Percentiles rank a stretch among this genome's conserved stretches.
These are phyloP conservation scores for Chinchilla lanigera DNA, from an alignment of 2,113 vertebrate species.

Conservation along the genomic window DNA sequence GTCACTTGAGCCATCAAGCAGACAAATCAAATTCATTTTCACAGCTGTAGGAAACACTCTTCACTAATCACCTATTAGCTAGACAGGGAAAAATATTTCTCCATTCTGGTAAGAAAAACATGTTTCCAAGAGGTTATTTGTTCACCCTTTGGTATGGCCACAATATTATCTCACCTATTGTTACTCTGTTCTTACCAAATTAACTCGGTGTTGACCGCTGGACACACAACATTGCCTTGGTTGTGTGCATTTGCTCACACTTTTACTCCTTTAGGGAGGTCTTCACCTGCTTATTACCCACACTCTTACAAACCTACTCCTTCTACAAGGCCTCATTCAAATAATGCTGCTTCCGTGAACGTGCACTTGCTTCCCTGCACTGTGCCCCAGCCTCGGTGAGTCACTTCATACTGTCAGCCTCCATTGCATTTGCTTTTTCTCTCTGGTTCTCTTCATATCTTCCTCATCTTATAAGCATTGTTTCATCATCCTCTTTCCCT, in stretches of 20 bases:
- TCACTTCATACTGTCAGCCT: neutral
- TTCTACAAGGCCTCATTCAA: neutral
- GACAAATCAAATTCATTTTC: slow-evolving; percentile 50
- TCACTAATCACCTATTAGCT: neutral
- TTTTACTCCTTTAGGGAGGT: neutral
- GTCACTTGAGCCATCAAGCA: neutral
- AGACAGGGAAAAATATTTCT: neutral
- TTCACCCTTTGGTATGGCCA: neutral
- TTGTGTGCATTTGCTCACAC: neutral
- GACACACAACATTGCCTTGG: neutral
- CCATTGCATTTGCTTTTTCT: neutral
- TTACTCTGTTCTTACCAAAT: neutral
- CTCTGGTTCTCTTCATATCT: neutral
- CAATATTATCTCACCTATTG: neutral
- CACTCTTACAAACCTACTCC: neutral
- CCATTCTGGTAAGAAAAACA: neutral
- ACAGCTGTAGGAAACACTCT: neutral
- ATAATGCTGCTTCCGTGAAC: neutral
- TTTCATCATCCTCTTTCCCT: neutral
- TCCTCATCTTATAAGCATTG: neutral
- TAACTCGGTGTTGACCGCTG: neutral
- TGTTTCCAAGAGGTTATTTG: neutral
- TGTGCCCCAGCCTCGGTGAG: neutral
- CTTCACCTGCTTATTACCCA: neutral
- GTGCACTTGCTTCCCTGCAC: neutral